Evolutionary conservation across 1,140 invertebrate genomes (phyloP), one percentile per base, ranked within the genome.

Genomic region (Bombus soroeensis): DNA sequence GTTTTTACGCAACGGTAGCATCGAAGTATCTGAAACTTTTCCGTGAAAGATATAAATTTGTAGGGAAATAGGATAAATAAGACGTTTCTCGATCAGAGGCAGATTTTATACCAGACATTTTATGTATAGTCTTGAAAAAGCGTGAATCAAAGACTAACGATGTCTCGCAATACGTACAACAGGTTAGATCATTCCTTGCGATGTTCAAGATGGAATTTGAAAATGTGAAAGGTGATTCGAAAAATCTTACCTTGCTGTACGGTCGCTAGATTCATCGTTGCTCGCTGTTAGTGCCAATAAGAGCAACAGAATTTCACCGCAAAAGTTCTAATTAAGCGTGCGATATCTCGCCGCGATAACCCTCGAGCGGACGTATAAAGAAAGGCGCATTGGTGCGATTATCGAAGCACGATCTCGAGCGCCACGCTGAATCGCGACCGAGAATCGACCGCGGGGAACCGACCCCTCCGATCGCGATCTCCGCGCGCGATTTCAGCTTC

Each of bases 391-490:
- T 4, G 12, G 13, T 25, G 18, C 0, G 28, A 25, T 32, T 62
- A 85, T 85, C 83, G 32, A 32, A n/a, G 4, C 43, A 9, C 57
- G 57, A 81, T 81, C 77, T 72, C 13, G 18, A 47, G 39, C 41
- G 62, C 62, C 37, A 43, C 25, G 57, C 18, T 43, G 83, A 37
- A 84, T 84, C 83, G 75, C 75, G 66, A 43, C n/a, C 68, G 37
- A 68, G 81, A 57, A 83, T 83, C 81, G 71, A 39, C 76, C n/a
- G 74, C 34, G 34, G 25, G 0, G 32, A 3, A 28, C 47, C 53
- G 57, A 77, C 75, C 75, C 43, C 28, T 74, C 37, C 83, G 87
- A 86, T 86, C 83, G 43, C 39, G 64, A 76, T 81, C 79, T 82
- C 37, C 13, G 2, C n/a, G 32, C 28, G n/a, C 59, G 32, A 70